Base-by-base conservation (phyloP, 2,797 vertebrate species). In the Eptatretus atami region DNA sequence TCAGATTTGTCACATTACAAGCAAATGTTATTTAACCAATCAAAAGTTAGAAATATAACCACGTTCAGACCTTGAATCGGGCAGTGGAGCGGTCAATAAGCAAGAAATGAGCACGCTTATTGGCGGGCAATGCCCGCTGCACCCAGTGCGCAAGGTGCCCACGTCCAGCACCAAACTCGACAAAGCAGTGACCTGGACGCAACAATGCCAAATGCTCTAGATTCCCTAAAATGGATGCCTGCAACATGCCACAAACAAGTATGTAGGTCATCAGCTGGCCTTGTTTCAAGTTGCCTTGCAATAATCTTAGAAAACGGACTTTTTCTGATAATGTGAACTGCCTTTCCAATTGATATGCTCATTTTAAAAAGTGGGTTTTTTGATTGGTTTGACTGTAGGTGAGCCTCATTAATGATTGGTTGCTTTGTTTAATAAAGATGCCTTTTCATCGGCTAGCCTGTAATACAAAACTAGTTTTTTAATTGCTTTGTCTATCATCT, bases 121-220 rank as follows among this genome's bases (percentile, higher is more conserved):
- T 64, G 54, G 75, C 76, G 72, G 78, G 77, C 68, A 86, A 73
- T 55, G 86, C 86, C 69, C 75, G 68, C 19, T 81, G 81, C 67
- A 98, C 80, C 90, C 90, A 98, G 11, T 94, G 87, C 54, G 90
- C 94, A 60, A 98, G 75, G 71, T 85, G 92, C 65, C 90, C 90
- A 68, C 81, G 78, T n/a, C 90, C 90, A 3, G 88, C 88, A 66
- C 90, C 88, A 67, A 95, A 98, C 70, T 98, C 90, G 67, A 98
- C 72, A 66, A 83, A 95, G 73, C 85, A 92, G 65, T 75, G 77
- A 67, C 78, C 73, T 11, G 79, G 71, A 53, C 74, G 73, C 68
- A 98, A 81, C 70, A 98, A 77, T 63, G 77, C 74, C 71, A 92
- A 66, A 44, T 75, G 76, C 71, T 84, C 78, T 79, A 95, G 77